Conservation (phyloP, 2,797 vertebrate species). For the Phrynocephalus guinanensis region DNA sequence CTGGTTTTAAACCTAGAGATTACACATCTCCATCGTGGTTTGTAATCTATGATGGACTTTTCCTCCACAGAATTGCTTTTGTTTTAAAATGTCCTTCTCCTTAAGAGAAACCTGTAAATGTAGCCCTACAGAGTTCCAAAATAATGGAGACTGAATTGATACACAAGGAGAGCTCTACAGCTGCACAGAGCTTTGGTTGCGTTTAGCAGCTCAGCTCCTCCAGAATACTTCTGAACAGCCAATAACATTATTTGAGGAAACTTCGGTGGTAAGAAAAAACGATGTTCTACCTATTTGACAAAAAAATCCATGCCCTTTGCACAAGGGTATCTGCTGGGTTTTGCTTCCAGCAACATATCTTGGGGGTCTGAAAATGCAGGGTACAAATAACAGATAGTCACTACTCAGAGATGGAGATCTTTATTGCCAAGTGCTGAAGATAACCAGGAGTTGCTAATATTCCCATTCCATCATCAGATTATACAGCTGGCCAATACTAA, state of each 20-base stretch:
- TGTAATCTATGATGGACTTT: too few species aligned
- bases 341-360: background rate
- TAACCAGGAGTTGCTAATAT: background rate
- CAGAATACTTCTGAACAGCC: background rate
- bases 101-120: background rate
- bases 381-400: background rate
- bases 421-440: background rate
- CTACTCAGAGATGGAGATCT: background rate
- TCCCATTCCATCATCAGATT: background rate
- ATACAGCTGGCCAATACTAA: background rate
- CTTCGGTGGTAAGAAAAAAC: background rate
- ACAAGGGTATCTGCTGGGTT: too few species aligned
- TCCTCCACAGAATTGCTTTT: too few species aligned
- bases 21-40: too few species aligned
- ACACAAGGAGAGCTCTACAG: background rate
- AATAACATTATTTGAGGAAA: constrained; percentile 3
- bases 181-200: background rate
- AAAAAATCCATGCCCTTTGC: background rate
- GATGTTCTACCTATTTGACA: background rate
- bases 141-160: too few species aligned
- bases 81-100: background rate
- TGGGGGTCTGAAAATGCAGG: background rate
- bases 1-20: too few species aligned
- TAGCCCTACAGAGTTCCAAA: background rate
- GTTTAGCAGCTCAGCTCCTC: background rate